A percentile compares a stretch with the other conserved stretches of the same genome.
Conservation (phyloP, 1,140 invertebrate species). For the Latrodectus geometricus region DNA sequence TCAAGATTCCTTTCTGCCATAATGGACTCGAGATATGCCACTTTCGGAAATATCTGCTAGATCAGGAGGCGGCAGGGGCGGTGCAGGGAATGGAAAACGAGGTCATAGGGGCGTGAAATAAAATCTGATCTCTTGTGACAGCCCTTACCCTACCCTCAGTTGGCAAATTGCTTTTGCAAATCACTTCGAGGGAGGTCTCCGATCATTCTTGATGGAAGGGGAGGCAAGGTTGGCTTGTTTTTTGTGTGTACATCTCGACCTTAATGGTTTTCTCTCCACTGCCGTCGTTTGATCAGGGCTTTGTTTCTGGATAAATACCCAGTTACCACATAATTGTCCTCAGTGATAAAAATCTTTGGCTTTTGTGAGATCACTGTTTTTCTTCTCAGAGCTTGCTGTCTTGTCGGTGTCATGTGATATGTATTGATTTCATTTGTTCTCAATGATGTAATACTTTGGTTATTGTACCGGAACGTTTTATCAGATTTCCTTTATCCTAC, state of each 20-base stretch:
- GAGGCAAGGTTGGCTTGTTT: background rate
- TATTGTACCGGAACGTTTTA: no score
- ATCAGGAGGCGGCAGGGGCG: background rate
- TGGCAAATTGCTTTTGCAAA: constrained; percentile 60
- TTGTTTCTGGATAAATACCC: background rate
- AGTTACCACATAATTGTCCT: background rate
- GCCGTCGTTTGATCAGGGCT: background rate
- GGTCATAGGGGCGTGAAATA: constrained; percentile 58
- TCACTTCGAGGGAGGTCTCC: constrained; percentile 50
- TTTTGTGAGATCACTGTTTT: background rate
- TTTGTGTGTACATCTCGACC: background rate
- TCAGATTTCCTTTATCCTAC: no score
- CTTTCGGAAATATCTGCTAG: background rate
- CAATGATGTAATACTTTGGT: no score
- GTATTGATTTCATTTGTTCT: no score
- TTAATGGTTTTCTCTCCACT: background rate
- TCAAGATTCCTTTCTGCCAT: constrained; percentile 21
- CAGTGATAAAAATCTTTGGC: background rate
- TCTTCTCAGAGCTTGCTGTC: no score
- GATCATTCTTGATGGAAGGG: constrained; percentile 15
- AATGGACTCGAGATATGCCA: constrained; percentile 21
- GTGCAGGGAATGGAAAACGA: constrained; percentile 33
- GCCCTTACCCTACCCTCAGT: constrained; percentile 23
- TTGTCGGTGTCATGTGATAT: no score
- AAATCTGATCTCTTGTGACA: constrained; percentile 59